A percentile compares a stretch with the other conserved stretches of the same genome.
phyloP scores from a whole-genome alignment of 2,888 invertebrate genomes.

The Ceramica pisi region DNA sequence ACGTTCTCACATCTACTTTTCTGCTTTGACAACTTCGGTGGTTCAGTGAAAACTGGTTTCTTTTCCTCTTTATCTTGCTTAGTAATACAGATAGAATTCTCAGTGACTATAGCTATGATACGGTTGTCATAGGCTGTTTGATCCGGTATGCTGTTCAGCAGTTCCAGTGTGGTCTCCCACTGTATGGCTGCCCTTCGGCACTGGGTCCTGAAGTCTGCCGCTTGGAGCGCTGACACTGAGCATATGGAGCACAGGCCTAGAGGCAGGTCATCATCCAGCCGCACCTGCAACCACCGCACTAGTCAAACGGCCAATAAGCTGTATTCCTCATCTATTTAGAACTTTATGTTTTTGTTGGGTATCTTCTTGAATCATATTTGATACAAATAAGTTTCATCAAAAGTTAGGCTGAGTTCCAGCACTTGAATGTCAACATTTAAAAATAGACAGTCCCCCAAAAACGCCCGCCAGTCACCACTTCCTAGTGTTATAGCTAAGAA shows the following conservation, averaged over 20 bases:
- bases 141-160: slow-evolving; percentile 72
- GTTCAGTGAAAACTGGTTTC: neutral
- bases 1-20: slow-evolving; percentile 32
- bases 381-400: neutral
- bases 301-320: slow-evolving; percentile 80
- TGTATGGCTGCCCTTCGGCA: slow-evolving; percentile 74
- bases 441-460: no score
- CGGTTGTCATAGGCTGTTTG: slow-evolving; percentile 40
- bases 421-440: no score
- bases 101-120: slow-evolving; percentile 72
- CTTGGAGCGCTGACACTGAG: slow-evolving; percentile 75
- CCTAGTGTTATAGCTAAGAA: no score
- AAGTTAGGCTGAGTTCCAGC: no score
- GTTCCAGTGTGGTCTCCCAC: slow-evolving; percentile 77
- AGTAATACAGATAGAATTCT: slow-evolving; percentile 71
- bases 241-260: slow-evolving; percentile 80
- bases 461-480: no score
- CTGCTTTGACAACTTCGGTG: slow-evolving; percentile 8
- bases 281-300: slow-evolving; percentile 86
- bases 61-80: slow-evolving; percentile 13
- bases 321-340: slow-evolving; percentile 58
- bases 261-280: slow-evolving; percentile 79
- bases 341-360: neutral
- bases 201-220: slow-evolving; percentile 78
- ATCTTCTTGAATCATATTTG: neutral